Evolutionary conservation across 1,140 invertebrate species (phyloP), one percentile per base, ranked within the genome.

Genomic region (Babylonia areolata): DNA sequence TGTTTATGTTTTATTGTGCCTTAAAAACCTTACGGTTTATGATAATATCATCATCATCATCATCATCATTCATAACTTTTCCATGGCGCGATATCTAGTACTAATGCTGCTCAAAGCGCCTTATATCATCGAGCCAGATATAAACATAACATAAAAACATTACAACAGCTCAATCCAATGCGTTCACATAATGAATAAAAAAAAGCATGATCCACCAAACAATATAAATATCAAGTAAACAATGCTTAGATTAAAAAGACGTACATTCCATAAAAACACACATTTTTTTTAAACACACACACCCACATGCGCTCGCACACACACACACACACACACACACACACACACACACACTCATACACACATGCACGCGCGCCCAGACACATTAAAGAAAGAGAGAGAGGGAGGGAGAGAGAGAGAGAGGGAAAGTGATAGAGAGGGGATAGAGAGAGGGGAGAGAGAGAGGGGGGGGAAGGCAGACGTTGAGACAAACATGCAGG

Each of bases 311-410:
- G 28, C 58, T 12, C 58, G 28, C 58, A 64, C 58, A 23, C 58
- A 64, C 58, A 23, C 58, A 64, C 58, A 23, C 58, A 64, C 58
- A 11, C 58, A 64, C 58, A 11, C 58, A 64, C 58, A 64, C 58
- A 64, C 58, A 64, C 58, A 64, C 58, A 64, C 58, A 64, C 58
- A 64, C 58, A 64, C 58, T 23, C 58, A 64, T 23, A 64, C 58
- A 64, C 58, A 64, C 58, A 64, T 23, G 28, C 58, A 64, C 58
- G 28, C 58, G 28, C 23, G 28, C 23, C 15, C 58, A 5, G n/a
- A n/a, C n/a, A n/a, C n/a, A n/a, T n/a, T n/a, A n/a, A n/a, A n/a
- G n/a, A n/a, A n/a, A n/a, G n/a, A n/a, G n/a, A n/a, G n/a, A n/a
- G n/a, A n/a, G n/a, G n/a, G n/a, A n/a, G n/a, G n/a, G n/a, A n/a